phyloP scores from a whole-genome alignment of 2,113 vertebrate species.

The Fregata magnificens region DNA sequence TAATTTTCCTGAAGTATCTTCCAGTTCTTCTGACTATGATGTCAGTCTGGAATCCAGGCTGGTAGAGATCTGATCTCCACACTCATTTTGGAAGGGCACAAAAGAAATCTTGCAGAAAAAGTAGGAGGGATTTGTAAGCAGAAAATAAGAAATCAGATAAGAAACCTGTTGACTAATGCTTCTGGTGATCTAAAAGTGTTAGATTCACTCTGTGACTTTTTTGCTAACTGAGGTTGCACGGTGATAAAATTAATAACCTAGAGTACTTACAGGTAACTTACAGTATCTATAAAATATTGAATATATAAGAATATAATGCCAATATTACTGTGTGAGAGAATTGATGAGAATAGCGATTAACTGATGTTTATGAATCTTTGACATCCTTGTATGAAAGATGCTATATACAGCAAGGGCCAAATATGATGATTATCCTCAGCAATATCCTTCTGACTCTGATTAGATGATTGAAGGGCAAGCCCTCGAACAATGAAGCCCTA shows the following conservation, averaged over 20 bases:
- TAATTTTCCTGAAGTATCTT: neutral
- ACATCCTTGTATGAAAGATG: neutral
- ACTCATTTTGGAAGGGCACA: neutral
- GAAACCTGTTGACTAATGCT: neutral
- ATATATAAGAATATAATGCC: neutral
- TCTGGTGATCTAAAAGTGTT: neutral
- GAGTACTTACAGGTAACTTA: neutral
- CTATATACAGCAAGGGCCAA: neutral
- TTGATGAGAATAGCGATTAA: neutral
- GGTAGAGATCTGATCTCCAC: neutral
- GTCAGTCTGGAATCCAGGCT: neutral
- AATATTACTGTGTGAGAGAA: neutral
- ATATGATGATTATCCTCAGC: neutral
- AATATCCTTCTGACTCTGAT: constrained; percentile 23
- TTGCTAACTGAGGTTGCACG: neutral
- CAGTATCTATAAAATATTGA: neutral
- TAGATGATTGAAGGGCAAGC: constrained; percentile 22
- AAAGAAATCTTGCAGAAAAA: neutral
- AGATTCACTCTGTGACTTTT: neutral
- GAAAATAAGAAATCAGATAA: neutral
- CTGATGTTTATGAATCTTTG: neutral
- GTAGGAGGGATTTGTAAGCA: neutral
- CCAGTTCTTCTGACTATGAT: neutral
- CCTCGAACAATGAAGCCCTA: neutral
- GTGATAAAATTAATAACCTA: neutral